Base-by-base conservation (phyloP, 2,113 vertebrate genomes). In the Noturus placidus region DNA sequence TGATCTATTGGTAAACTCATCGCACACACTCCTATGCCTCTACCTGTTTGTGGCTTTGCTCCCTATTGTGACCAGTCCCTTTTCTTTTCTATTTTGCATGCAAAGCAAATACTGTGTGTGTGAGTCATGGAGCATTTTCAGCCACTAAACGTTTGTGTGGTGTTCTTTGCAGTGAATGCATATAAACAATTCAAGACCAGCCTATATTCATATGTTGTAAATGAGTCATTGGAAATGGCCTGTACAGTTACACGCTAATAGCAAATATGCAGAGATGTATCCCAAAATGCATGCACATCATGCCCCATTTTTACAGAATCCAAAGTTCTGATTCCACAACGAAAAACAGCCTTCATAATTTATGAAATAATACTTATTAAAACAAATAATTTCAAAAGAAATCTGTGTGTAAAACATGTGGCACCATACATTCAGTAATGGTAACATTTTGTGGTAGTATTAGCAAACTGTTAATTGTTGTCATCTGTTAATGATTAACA, bases 11-110 rank as follows among this genome's bases (percentile, higher is more conserved):
- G 46, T 84, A 84, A 88, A 88, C 59, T 88, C 61, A 46, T 11
- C 20, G 0, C 67, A 69, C 61, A 80, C 81, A 38, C 59, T 78
- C 87, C 42, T 46, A 77, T 30, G 33, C 46, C 57, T 83, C 46
- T 78, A 88, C 87, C 87, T 88, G 87, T 84, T 88, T 84, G 81
- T 88, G 70, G 59, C 50, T 84, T 67, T 35, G 13, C 82, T 83
- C 42, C 9, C 30, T 57, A 9, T 38, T 81, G 30, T 76, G 42
- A 65, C 30, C 35, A 70, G 82, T 38, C 33, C 87, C 59, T 56
- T 84, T 56, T 84, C 54, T 87, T 84, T 25, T 20, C 25, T 20
- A 50, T 78, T 77, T 87, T 88, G 82, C 61, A 88, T 78, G 87
- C 33, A 77, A 83, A 87, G 46, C 69, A 83, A 17, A 76, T 76